Base-by-base conservation (phyloP, 2,888 invertebrate species). In the Sarcophaga rosellei region DNA sequence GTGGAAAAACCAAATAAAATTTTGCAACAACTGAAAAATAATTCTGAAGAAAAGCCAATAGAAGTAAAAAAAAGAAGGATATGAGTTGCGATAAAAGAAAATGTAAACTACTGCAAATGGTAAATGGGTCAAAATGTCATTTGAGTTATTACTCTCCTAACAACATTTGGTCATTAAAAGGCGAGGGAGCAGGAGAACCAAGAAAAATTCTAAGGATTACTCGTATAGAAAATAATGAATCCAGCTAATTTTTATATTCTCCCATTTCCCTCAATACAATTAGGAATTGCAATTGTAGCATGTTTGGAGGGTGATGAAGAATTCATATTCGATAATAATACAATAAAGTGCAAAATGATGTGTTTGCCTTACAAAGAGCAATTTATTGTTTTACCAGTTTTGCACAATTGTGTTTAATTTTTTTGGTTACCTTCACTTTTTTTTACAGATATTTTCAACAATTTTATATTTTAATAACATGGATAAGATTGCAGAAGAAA, bases 11-110 rank as follows among this genome's bases (percentile, higher is more conserved):
- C 47, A 4, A 21, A 15, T 21, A 25, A 69, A 53, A 69, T 69
- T 53, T 69, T 69, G 23, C 69, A 69, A 47, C 69, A 65, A 25
- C 25, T 25, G 25, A 25, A 25, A 25, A 25, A 25, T 25, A 25
- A 25, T 25, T 25, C 4, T 25, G 25, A 25, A 25, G 25, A 25
- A 25, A 25, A 0, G 25, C 25, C 25, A 25, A 5, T 25, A 25
- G 25, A 25, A 65, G 23, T 65, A 23, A 65, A 35, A 65, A 35
- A 35, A 35, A 35, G 11, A 35, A 65, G 15, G 2, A 17, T 47
- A 53, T 47, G 15, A 25, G 25, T 25, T 5, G 25, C 25, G 25
- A 25, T 25, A 25, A 25, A 25, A 25, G 4, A 25, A 25, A 6
- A 65, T 12, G 61, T 61, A 20, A 20, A 20, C n/a, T 61, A 61